phyloP scores from a whole-genome alignment of 1,140 invertebrate species.

The Drosophila malerkotliana region DNA sequence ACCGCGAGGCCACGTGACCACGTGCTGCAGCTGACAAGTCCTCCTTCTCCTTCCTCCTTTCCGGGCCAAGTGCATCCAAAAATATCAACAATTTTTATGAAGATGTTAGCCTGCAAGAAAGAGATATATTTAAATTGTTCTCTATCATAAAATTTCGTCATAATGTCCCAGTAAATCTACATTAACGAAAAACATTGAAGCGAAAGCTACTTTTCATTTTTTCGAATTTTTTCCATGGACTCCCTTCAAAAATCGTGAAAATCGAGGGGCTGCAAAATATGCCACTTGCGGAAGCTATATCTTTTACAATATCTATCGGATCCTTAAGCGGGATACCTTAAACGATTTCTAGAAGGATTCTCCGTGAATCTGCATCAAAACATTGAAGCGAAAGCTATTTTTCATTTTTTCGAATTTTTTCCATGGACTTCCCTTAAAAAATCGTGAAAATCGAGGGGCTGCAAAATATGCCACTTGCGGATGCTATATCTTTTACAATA shows the following conservation, averaged over 20 bases:
- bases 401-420: too few species aligned
- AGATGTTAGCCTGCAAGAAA: conserved; percentile 12
- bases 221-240: neutral
- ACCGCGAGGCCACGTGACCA: conserved; percentile 44
- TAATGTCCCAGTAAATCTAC: too few species aligned
- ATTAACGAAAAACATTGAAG: too few species aligned
- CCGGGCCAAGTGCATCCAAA: neutral
- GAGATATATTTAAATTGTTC: too few species aligned
- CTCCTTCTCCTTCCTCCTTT: neutral
- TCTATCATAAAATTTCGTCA: too few species aligned
- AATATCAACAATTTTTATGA: conserved; percentile 11
- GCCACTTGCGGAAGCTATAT: neutral
- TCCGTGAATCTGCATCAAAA: too few species aligned
- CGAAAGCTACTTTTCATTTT: neutral
- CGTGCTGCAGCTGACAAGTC: conserved; percentile 54
- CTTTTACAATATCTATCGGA: neutral
- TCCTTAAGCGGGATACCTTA: neutral
- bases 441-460: too few species aligned
- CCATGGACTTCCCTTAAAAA: too few species aligned
- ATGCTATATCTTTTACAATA: too few species aligned
- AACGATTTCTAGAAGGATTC: too few species aligned
- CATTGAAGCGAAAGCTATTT: too few species aligned
- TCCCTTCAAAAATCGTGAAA: neutral
- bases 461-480: too few species aligned
- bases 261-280: neutral